Percentiles rank a stretch among this genome's conserved stretches.
These are phyloP conservation scores for Drosophila neoperkinsi DNA, from an alignment of 2,888 invertebrate species.

Conservation along the genomic window DNA sequence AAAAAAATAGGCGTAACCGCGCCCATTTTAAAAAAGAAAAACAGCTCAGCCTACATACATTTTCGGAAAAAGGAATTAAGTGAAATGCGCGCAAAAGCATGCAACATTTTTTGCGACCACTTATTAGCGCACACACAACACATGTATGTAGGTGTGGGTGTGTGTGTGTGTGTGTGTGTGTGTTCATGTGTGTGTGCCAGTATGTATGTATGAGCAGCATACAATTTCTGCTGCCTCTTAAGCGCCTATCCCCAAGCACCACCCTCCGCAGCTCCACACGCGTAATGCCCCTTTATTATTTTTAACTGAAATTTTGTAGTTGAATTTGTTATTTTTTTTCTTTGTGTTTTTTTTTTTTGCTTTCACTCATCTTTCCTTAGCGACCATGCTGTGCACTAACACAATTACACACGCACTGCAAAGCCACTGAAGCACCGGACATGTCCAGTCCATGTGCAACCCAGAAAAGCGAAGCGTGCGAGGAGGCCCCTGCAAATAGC, in stretches of 20 bases:
- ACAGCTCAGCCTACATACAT: slow-evolving; percentile 8
- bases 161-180: slow-evolving; percentile 25
- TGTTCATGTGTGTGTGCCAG: slow-evolving; percentile 13
- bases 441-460: slow-evolving; percentile 19
- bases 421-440: slow-evolving; percentile 38
- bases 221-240: slow-evolving; percentile 53
- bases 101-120: slow-evolving; percentile 35
- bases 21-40: slow-evolving; percentile 41
- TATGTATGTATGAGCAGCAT: slow-evolving; percentile 36
- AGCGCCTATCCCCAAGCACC: slow-evolving; percentile 27
- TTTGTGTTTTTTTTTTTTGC: background rate
- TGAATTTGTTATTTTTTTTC: slow-evolving; percentile 57
- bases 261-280: slow-evolving; percentile 28
- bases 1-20: slow-evolving; percentile 27
- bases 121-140: slow-evolving; percentile 44
- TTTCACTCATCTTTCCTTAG: slow-evolving; percentile 37
- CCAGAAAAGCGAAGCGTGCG: background rate
- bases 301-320: slow-evolving; percentile 68
- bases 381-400: slow-evolving; percentile 60
- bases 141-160: slow-evolving; percentile 13
- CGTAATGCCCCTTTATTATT: slow-evolving; percentile 69
- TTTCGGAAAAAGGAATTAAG: slow-evolving; percentile 31
- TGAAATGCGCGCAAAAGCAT: slow-evolving; percentile 49
- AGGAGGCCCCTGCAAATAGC: slow-evolving; percentile 40
- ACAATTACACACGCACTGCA: slow-evolving; percentile 69